Evolutionary conservation across 2,113 vertebrate genomes (phyloP).

Genomic region (Microcebus lehilahytsara): DNA sequence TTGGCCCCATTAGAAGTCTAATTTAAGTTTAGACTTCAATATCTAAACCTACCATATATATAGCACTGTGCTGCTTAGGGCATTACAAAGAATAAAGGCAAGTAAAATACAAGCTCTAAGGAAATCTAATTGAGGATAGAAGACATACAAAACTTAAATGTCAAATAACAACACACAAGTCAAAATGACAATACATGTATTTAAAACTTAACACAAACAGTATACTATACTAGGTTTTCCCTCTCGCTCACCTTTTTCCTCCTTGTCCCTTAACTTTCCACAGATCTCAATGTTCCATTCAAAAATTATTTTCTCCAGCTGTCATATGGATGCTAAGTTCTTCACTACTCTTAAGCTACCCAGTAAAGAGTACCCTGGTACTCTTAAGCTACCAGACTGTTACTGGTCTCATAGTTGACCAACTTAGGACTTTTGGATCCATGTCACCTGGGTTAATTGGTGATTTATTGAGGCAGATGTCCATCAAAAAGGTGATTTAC

Average conservation of each 20-base stretch:
- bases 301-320: constrained; percentile 16
- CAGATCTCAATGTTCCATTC: not conserved
- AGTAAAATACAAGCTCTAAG: constrained; percentile 38
- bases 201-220: not conserved
- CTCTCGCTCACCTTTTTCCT: not conserved
- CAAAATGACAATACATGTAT: not conserved
- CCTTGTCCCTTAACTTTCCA: constrained; percentile 9
- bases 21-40: constrained; percentile 11
- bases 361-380: too few relatives aligned
- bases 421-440: not conserved
- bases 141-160: constrained; percentile 3
- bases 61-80: not conserved
- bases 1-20: constrained; percentile 6
- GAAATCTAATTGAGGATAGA: constrained; percentile 9
- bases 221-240: not conserved
- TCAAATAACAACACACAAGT: constrained; percentile 9
- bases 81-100: constrained; percentile 12
- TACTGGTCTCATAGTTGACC: not conserved
- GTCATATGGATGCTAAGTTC: not conserved
- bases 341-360: not conserved
- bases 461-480: not conserved
- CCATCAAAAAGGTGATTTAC: constrained; percentile 58
- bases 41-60: not conserved
- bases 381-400: not conserved
- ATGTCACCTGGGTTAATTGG: not conserved